Evolutionary conservation across 2,888 invertebrate genomes (phyloP), one percentile per base, ranked within the genome.

Genomic region (Boloria selene): DNA sequence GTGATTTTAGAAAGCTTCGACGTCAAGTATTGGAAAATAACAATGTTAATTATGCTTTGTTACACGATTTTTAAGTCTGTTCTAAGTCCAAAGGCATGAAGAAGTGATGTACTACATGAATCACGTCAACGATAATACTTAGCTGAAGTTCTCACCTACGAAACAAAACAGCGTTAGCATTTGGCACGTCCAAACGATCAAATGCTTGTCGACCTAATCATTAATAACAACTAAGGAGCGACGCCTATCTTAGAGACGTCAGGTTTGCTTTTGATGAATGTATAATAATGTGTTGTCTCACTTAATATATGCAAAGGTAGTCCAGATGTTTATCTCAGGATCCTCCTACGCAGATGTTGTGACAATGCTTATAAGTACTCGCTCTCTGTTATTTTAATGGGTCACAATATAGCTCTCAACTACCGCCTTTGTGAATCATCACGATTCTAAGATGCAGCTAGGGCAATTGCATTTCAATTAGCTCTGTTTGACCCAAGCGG

Each of bases 231-330:
- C 61, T 69, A 61, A 77, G 75, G 77, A 78, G 79, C 76, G 77
- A 81, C 86, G 82, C 84, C 83, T 80, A 80, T 77, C 68, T 65
- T 55, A 78, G 75, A 78, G 72, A 72, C 74, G 77, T 78, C 78
- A 77, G 77, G 77, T 79, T 77, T 53, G 68, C 71, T 78, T 78
- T 77, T 79, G 78, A 82, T 78, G 77, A 77, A 78, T 77, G 76
- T 76, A 82, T 82, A 82, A 78, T 81, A 77, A 76, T 75, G 72
- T 79, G 74, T 75, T 72, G 76, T 77, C 75, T 77, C 70, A 77
- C 74, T 79, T 76, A 78, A 79, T 80, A 73, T 78, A 78, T 78
- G 75, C 75, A 74, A 76, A 77, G 73, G 74, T 76, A 76, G 76
- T 77, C 69, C 74, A 72, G 77, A 78, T 77, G 74, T 74, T 77